Base-by-base conservation (phyloP, 2,113 vertebrate genomes). In the Alaudala cheleensis region DNA sequence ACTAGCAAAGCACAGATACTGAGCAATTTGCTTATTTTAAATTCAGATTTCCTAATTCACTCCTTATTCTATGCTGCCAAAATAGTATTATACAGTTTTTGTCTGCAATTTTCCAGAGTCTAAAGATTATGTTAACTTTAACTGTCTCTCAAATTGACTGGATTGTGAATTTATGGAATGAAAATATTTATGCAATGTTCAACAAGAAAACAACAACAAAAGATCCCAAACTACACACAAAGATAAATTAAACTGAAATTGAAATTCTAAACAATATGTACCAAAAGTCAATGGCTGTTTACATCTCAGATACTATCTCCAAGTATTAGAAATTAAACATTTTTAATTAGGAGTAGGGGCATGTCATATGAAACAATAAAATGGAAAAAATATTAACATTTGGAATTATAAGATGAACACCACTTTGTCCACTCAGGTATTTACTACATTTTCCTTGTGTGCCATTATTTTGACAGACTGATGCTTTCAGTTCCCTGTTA, bases 21-120 rank as follows among this genome's bases (percentile, higher is more conserved):
- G 50, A 92, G 34, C 24, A 37, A 80, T 82, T 73, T 66, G n/a
- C 50, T 77, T 69, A 81, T 64, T 86, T 96, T 92, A 93, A 95
- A 95, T 65, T 71, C 39, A 60, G 50, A 74, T 33, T 85, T 91
- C 33, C 50, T 54, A 60, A 77, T 82, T 69, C 51, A 47, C 4
- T 61, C 12, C 26, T 70, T 71, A 29, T 78, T 94, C 29, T 42
- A 49, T 28, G 21, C 26, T 71, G 50, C 39, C 61, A 61, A 53
- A 77, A 25, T 6, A 66, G 13, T 5, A 54, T 34, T 57, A 45
- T 6, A 18, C 3, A 50, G 19, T 31, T 80, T 13, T 45, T 42
- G 44, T 18, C 54, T 61, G n/a, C 37, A 65, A 14, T 50, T 80
- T 86, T 64, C n/a, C 53, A 56, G 78, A 88, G 57, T n/a, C 20